Conservation (phyloP, 1,140 invertebrate species). For the Drosophila triauraria region DNA sequence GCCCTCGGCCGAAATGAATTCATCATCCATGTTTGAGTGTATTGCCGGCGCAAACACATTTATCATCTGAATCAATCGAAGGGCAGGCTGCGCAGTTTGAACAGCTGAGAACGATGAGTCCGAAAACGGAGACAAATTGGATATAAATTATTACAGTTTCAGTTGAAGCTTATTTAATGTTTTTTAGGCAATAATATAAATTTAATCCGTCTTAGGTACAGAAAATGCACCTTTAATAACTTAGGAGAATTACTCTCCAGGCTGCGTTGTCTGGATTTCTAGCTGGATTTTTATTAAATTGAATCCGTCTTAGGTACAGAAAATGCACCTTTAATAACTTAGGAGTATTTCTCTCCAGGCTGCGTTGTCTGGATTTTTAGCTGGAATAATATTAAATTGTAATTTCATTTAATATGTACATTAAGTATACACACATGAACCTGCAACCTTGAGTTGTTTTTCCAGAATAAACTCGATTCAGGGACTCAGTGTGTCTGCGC, state of each 20-base stretch:
- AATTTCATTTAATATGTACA: not conserved
- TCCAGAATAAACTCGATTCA: not conserved
- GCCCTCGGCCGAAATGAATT: constrained; percentile 61
- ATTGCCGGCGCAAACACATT: constrained; percentile 30
- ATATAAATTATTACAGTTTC: not conserved
- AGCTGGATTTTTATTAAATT: not conserved
- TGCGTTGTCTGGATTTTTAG: not conserved
- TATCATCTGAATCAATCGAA: constrained; percentile 19
- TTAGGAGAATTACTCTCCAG: not conserved
- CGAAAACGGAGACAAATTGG: constrained; percentile 29
- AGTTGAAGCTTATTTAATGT: not conserved
- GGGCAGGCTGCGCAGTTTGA: constrained; percentile 20
- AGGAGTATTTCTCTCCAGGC: not conserved
- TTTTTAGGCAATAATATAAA: not conserved
- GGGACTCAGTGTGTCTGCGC: constrained; percentile 5
- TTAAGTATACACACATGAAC: not conserved
- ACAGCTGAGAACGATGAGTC: constrained; percentile 39
- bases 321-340: not conserved
- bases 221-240: not conserved
- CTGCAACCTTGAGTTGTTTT: not conserved
- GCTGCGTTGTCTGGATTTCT: not conserved
- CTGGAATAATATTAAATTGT: not conserved
- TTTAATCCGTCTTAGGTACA: not conserved
- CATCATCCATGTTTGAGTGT: constrained; percentile 61
- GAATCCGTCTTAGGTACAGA: not conserved